Conservation (phyloP, 1,140 invertebrate genomes). For the Tetramorium alpestre region DNA sequence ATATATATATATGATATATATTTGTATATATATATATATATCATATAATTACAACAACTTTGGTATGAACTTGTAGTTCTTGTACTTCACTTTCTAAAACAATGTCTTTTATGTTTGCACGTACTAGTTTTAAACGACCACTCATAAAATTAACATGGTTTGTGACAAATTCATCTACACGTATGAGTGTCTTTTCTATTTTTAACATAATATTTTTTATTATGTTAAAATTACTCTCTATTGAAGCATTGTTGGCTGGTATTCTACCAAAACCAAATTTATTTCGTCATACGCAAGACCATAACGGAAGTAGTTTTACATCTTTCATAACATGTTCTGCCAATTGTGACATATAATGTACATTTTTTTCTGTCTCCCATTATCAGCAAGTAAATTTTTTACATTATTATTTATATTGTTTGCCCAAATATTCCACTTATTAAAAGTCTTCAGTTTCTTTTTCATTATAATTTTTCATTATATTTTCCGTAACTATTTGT, state of each 20-base stretch:
- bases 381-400: neutral
- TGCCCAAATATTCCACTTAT: neutral
- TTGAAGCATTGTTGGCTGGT: neutral
- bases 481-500: neutral
- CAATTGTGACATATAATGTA: neutral
- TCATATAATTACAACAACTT: no score
- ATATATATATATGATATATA: no score
- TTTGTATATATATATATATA: no score
- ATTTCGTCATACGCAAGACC: neutral
- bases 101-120: no score
- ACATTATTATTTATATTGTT: neutral
- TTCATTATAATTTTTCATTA: neutral
- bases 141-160: neutral
- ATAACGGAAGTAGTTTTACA: neutral
- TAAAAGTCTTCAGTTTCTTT: neutral
- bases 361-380: neutral
- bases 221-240: neutral
- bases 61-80: no score
- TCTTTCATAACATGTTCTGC: neutral
- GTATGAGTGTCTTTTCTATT: neutral
- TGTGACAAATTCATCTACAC: neutral
- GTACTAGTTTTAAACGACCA: no score
- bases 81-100: neutral
- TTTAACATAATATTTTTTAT: neutral
- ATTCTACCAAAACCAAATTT: neutral